phyloP scores from a whole-genome alignment of 2,888 invertebrate species.

The Archips xylosteana region DNA sequence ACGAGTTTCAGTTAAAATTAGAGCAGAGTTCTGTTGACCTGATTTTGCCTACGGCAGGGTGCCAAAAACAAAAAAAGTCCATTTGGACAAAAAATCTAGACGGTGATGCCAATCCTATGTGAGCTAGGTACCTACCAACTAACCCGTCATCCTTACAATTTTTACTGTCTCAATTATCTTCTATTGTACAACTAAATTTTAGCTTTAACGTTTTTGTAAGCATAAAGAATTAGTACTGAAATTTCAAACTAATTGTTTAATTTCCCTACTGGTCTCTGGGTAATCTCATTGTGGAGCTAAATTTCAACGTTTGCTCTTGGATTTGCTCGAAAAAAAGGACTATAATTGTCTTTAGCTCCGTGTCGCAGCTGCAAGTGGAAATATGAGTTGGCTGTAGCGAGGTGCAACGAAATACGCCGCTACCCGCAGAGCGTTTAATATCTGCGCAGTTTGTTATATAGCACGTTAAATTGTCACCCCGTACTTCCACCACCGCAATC shows the following conservation, averaged over 20 bases:
- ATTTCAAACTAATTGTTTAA: neutral
- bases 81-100: neutral
- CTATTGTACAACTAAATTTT: too few relatives aligned
- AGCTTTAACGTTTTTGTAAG: neutral
- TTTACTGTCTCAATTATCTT: neutral
- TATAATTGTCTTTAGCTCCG: constrained; percentile 38
- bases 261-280: neutral
- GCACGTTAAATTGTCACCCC: constrained; percentile 62
- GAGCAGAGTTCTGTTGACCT: neutral
- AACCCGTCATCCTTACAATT: neutral
- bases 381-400: constrained; percentile 62
- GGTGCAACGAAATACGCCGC: constrained; percentile 51
- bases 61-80: constrained; percentile 15
- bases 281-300: constrained; percentile 5
- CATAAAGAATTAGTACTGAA: neutral
- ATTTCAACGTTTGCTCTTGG: constrained; percentile 1
- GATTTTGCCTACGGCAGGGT: constrained; percentile 8
- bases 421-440: constrained; percentile 68
- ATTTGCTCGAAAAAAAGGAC: neutral
- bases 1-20: neutral
- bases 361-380: constrained; percentile 58
- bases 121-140: neutral
- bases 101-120: neutral
- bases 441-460: constrained; percentile 66
- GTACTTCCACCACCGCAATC: constrained; percentile 60